Evolutionary conservation across 2,888 invertebrate genomes (phyloP).

Genomic region (Orgyia antiqua): DNA sequence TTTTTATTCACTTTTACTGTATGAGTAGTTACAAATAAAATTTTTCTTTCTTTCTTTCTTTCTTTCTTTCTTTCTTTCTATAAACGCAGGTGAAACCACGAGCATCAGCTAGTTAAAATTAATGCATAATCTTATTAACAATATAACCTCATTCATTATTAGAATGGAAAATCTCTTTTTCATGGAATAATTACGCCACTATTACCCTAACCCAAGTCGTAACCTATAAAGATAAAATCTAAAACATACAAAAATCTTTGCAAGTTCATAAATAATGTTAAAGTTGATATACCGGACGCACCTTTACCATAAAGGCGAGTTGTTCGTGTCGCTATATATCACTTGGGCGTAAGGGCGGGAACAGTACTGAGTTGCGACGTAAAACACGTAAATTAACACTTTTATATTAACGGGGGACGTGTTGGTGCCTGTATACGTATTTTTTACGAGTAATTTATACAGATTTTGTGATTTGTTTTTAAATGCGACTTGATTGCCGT

Average conservation of each 20-base stretch:
- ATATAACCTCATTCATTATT: neutral
- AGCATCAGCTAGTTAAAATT: no score
- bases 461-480: conserved; percentile 16
- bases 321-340: conserved; percentile 26
- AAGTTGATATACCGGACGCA: conserved; percentile 24
- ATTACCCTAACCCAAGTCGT: conserved; percentile 3
- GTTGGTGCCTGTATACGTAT: conserved; percentile 10
- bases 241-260: conserved; percentile 12
- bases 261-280: conserved; percentile 25
- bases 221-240: conserved; percentile 8
- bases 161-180: conserved; percentile 1
- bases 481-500: conserved; percentile 8
- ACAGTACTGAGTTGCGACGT: conserved; percentile 17
- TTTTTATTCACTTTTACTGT: no score
- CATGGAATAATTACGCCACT: conserved; percentile 1
- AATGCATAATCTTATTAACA: no score
- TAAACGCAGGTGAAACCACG: no score
- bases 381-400: conserved; percentile 28
- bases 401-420: conserved; percentile 11
- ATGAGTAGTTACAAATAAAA: no score
- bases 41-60: no score
- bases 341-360: conserved; percentile 21
- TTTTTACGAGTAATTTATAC: conserved; percentile 16
- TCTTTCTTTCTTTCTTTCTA: no score
- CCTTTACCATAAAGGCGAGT: conserved; percentile 26